Evolutionary conservation across 2,113 vertebrate species (phyloP).

Genomic region (Cavia porcellus): DNA sequence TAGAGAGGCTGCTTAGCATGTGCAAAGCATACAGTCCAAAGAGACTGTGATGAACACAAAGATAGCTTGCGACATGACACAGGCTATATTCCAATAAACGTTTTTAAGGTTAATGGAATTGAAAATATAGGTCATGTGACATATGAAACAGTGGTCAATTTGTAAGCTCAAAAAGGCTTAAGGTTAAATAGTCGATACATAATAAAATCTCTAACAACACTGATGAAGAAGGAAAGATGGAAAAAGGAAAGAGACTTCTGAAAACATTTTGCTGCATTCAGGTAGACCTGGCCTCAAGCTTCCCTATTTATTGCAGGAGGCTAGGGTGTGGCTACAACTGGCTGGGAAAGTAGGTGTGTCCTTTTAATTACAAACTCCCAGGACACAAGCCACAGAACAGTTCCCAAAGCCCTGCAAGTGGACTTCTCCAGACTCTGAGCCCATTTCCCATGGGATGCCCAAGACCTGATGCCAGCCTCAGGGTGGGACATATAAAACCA

Average conservation of each 20-base stretch:
- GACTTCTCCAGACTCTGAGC: neutral
- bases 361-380: neutral
- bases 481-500: neutral
- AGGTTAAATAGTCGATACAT: slow-evolving; percentile 39
- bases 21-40: neutral
- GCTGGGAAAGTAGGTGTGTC: neutral
- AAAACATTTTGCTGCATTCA: neutral
- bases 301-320: neutral
- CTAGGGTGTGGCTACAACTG: neutral
- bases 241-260: slow-evolving; percentile 10
- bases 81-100: neutral
- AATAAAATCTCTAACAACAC: slow-evolving; percentile 33
- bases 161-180: slow-evolving; percentile 31
- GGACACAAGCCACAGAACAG: neutral
- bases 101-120: slow-evolving; percentile 21
- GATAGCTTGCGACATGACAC: neutral
- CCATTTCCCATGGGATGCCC: neutral
- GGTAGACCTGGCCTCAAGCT: neutral
- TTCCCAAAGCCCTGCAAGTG: neutral
- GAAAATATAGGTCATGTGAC: slow-evolving; percentile 4
- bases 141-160: slow-evolving; percentile 63
- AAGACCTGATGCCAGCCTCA: neutral
- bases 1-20: neutral
- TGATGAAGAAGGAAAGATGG: slow-evolving; percentile 37
- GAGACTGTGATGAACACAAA: neutral